Conservation (phyloP, 2,888 invertebrate genomes). For the Erebia epiphron region DNA sequence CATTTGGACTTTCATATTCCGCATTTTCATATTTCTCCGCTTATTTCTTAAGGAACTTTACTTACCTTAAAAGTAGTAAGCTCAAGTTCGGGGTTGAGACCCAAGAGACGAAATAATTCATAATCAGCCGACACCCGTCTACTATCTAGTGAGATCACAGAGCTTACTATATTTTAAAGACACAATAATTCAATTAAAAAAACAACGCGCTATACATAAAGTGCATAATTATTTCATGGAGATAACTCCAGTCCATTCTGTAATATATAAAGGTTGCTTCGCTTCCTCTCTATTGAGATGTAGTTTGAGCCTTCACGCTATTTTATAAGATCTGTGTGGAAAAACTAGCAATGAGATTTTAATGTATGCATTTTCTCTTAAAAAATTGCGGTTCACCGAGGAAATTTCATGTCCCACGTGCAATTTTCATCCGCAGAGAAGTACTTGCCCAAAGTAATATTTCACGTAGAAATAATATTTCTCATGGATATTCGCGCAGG, state of each 20-base stretch:
- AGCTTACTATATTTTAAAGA: too few species aligned
- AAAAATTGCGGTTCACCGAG: conserved; percentile 20
- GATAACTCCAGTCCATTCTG: too few species aligned
- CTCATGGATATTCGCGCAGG: neutral
- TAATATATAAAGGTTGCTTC: too few species aligned
- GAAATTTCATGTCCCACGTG: conserved; percentile 22
- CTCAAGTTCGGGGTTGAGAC: neutral
- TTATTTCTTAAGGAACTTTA: neutral
- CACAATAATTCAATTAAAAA: too few species aligned
- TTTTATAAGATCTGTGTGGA: conserved; percentile 3
- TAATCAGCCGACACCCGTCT: too few species aligned
- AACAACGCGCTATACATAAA: too few species aligned
- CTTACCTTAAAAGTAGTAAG: neutral
- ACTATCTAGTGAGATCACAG: too few species aligned
- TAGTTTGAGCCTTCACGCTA: neutral
- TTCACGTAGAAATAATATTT: conserved; percentile 22
- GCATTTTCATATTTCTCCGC: conserved; percentile 67
- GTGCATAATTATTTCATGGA: too few species aligned
- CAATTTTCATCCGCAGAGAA: conserved; percentile 18
- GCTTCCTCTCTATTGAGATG: too few species aligned
- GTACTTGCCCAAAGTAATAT: conserved; percentile 17
- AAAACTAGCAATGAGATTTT: conserved; percentile 16
- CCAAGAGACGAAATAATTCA: too few species aligned
- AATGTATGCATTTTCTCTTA: conserved; percentile 21
- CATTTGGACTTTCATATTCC: conserved; percentile 73